Percentiles rank a stretch among this genome's conserved stretches.
phyloP scores from a whole-genome alignment of 2,113 vertebrate genomes.

The Hylia prasina region DNA sequence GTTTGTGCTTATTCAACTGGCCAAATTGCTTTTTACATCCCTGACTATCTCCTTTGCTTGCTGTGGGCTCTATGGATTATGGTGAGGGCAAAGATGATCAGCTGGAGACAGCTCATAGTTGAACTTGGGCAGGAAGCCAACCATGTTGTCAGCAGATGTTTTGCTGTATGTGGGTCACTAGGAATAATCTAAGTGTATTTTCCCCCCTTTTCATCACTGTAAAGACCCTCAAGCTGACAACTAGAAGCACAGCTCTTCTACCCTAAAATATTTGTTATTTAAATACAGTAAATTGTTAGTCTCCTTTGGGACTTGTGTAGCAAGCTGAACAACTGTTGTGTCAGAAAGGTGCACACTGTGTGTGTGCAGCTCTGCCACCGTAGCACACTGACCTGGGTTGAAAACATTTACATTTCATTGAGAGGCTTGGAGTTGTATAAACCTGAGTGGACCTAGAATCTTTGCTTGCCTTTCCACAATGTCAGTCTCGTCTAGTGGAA shows the following conservation, averaged over 20 bases:
- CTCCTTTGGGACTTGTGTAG: constrained; percentile 38
- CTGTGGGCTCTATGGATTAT: not conserved
- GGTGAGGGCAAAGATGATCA: constrained; percentile 55
- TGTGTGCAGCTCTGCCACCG: not conserved
- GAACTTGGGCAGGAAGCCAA: constrained; percentile 66
- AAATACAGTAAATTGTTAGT: constrained; percentile 28
- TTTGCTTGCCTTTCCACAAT: not conserved
- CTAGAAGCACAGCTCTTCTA: not conserved
- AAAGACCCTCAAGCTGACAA: constrained; percentile 59
- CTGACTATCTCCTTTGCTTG: constrained; percentile 14
- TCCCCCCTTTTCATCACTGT: not conserved
- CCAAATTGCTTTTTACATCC: constrained; percentile 13
- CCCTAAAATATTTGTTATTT: constrained; percentile 47
- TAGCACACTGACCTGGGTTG: constrained; percentile 1
- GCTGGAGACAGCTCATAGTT: constrained; percentile 53
- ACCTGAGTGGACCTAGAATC: not conserved
- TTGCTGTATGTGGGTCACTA: constrained; percentile 59
- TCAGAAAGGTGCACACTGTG: constrained; percentile 25
- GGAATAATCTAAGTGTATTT: constrained; percentile 34
- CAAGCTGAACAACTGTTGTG: constrained; percentile 54
- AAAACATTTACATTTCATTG: not conserved
- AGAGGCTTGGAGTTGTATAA: not conserved
- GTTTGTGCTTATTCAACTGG: not conserved
- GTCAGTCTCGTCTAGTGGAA: not conserved
- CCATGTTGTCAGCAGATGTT: constrained; percentile 67